Base-by-base conservation (phyloP, 2,888 invertebrate genomes). In the Drosophila kanekoi region DNA sequence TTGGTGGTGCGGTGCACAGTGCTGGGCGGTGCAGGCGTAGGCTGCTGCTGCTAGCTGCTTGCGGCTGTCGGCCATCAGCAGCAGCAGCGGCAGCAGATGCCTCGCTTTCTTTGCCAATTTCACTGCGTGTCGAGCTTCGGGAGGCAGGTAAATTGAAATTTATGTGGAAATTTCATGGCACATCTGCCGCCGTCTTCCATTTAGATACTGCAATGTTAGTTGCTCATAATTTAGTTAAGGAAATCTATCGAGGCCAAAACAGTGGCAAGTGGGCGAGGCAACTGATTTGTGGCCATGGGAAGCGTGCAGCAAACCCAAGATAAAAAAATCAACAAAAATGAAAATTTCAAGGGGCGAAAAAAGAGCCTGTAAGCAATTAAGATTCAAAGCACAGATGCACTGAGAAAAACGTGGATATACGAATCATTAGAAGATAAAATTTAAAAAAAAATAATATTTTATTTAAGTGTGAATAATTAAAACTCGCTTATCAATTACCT, bases 141-240 rank as follows among this genome's bases (percentile, higher is more conserved):
- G 43, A 38, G 73, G 49, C 62, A 54, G 54, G 62, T 43, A 60
- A 74, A 78, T 72, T 64, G 63, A 61, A 77, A 87, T 82, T 82
- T 81, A 85, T 87, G 83, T 69, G 86, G 62, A 82, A 87, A 76
- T 71, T 79, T 72, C 76, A 67, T 81, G 70, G 85, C 72, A 85
- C 87, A 81, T 87, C 87, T 87, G 81, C 84, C 66, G 64, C 84
- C 64, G 64, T 56, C 75, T 66, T 20, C 81, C 78, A 79, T 62
- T 72, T 67, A 62, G 56, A 67, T 59, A 68, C 57, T 40, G 73
- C 51, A 37, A 77, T 56, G 72, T 44, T 72, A 64, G 60, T 66
- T 58, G 59, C 79, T 65, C 79, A 79, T 81, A 74, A 79, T 61
- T 79, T 74, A 76, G 79, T 56, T 41, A 48, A 49, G 59, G 44